Evolutionary conservation across 1,140 invertebrate species (phyloP).

Genomic region (Drosophila sucinea): DNA sequence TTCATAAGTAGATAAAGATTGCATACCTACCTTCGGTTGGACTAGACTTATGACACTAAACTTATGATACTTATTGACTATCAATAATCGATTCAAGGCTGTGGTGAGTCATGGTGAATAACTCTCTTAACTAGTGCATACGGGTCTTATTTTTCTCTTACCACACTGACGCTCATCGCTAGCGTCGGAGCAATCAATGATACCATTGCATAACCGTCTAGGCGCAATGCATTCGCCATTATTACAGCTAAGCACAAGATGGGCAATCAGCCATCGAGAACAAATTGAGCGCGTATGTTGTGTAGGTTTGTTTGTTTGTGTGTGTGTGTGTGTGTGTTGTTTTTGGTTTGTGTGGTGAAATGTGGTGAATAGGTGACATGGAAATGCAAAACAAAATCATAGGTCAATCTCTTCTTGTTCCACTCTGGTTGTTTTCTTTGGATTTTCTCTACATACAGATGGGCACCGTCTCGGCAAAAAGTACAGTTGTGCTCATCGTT

Average conservation of each 20-base stretch:
- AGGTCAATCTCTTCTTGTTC: background rate
- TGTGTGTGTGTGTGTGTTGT: conserved; percentile 22
- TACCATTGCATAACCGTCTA: conserved; percentile 86
- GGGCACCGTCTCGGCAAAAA: conserved; percentile 72
- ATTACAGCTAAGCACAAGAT: conserved; percentile 68
- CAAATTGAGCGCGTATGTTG: background rate
- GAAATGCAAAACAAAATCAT: conserved; percentile 36
- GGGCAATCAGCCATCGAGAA: conserved; percentile 31
- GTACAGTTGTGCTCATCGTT: conserved; percentile 89
- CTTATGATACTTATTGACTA: too few relatives aligned
- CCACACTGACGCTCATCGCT: conserved; percentile 89
- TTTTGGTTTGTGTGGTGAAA: conserved; percentile 24
- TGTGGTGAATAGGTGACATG: conserved; percentile 33
- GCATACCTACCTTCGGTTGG: too few relatives aligned
- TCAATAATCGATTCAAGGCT: too few relatives aligned
- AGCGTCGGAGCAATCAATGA: conserved; percentile 88
- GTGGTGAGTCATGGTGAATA: too few relatives aligned
- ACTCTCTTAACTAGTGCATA: too few relatives aligned
- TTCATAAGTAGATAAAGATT: background rate
- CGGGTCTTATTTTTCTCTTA: conserved; percentile 64
- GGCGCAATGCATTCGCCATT: conserved; percentile 83
- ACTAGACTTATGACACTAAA: too few relatives aligned
- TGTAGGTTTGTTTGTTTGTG: conserved; percentile 22
- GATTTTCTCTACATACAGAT: conserved; percentile 70
- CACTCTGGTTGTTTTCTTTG: conserved; percentile 16